Conservation (phyloP, 2,888 invertebrate species). For the Stegana nigrithorax region DNA sequence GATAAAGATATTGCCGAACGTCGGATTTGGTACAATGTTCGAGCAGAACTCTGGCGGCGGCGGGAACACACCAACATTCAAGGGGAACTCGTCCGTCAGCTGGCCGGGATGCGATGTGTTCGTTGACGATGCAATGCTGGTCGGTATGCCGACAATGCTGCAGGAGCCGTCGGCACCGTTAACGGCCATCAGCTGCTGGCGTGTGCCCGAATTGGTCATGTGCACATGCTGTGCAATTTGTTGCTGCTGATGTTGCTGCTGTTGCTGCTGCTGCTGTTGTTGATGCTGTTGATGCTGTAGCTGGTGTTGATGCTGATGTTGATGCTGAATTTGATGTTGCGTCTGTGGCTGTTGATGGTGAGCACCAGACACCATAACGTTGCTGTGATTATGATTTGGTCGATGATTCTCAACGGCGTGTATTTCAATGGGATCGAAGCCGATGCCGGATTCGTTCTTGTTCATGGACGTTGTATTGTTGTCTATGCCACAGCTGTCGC, state of each 20-base stretch:
- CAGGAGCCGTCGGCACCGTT: conserved; percentile 58
- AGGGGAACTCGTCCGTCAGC: conserved; percentile 68
- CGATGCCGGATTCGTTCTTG: conserved; percentile 70
- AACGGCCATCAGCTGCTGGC: conserved; percentile 60
- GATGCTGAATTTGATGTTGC: conserved; percentile 13
- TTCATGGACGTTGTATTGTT: conserved; percentile 72
- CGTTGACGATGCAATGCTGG: conserved; percentile 47
- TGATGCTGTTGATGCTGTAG: conserved; percentile 40
- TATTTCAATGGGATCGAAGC: conserved; percentile 74
- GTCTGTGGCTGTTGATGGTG: conserved; percentile 44
- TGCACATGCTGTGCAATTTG: conserved; percentile 45
- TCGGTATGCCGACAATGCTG: conserved; percentile 61
- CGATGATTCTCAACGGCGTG: conserved; percentile 71
- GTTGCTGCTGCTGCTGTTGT: conserved; percentile 28
- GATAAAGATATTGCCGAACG: conserved; percentile 80
- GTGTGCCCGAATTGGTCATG: conserved; percentile 33
- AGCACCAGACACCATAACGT: conserved; percentile 37
- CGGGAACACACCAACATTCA: conserved; percentile 70
- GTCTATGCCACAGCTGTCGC: conserved; percentile 73
- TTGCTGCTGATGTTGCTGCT: conserved; percentile 32
- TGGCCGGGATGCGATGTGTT: conserved; percentile 47
- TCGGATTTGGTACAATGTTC: conserved; percentile 66
- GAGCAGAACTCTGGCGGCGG: conserved; percentile 74
- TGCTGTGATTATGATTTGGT: conserved; percentile 39
- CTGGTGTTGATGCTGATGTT: too few relatives aligned